Conservation (phyloP, 2,797 vertebrate species). For the Menidia menidia region DNA sequence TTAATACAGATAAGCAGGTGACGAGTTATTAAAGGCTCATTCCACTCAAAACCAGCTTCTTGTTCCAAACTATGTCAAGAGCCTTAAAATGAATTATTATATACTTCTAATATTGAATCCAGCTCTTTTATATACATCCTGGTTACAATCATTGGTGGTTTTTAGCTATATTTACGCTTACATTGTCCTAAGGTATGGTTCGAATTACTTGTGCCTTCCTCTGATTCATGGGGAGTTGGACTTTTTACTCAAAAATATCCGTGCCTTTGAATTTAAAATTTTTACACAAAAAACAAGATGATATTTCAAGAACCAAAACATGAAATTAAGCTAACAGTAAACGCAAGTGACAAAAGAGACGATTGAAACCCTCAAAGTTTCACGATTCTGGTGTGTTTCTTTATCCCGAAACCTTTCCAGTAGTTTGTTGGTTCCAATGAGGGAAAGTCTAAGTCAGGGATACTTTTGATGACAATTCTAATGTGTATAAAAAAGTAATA, state of each 20-base stretch:
- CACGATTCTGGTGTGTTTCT: background rate
- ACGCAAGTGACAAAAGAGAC: background rate
- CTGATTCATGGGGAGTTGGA: no score
- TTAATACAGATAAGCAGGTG: slow-evolving; percentile 40
- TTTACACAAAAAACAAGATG: background rate
- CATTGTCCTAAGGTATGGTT: background rate
- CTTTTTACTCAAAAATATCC: background rate
- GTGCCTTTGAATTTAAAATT: background rate
- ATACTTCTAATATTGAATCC: background rate
- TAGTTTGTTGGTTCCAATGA: background rate
- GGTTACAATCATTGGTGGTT: slow-evolving; percentile 15
- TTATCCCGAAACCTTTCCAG: background rate
- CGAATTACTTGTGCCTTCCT: background rate
- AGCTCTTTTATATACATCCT: background rate
- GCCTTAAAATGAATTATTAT: background rate
- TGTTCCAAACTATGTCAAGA: background rate
- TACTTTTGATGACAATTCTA: no score
- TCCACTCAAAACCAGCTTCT: slow-evolving; percentile 33
- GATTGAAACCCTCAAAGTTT: background rate
- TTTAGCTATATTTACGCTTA: background rate
- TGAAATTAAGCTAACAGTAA: background rate
- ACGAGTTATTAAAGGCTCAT: slow-evolving; percentile 43
- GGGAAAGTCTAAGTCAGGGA: background rate
- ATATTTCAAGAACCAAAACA: background rate
- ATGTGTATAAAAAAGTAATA: no score